These are phyloP conservation scores for Sebastes trivittatus DNA, from an alignment of 2,797 vertebrate species.

Conservation along the genomic window DNA sequence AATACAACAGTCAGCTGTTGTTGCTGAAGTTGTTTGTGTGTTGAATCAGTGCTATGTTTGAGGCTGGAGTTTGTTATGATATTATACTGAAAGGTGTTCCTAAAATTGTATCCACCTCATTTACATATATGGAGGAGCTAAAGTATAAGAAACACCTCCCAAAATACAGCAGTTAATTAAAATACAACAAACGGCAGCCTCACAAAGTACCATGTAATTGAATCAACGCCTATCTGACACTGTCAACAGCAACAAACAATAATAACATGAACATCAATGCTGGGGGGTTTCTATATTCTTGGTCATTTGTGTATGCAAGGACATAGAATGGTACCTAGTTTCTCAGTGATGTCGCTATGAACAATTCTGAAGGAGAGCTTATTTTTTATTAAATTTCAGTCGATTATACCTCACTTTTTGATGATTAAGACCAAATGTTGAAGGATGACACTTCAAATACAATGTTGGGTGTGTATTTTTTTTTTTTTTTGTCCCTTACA, in stretches of 20 bases:
- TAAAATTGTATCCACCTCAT: not conserved
- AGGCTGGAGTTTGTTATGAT: not conserved
- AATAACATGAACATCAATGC: not conserved
- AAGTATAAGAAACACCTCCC: not conserved
- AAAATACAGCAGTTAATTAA: not conserved
- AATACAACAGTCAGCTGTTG: not conserved
- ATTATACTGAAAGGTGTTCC: not conserved
- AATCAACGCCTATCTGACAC: not conserved
- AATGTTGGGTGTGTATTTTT: constrained; percentile 3
- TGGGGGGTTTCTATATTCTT: not conserved
- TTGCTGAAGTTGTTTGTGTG: not conserved
- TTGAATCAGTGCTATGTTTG: not conserved
- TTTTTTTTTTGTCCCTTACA: not conserved
- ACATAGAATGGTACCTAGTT: not conserved
- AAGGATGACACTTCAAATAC: constrained; percentile 17
- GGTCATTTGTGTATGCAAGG: not conserved
- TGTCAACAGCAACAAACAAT: not conserved
- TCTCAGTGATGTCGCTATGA: not conserved
- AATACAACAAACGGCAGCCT: not conserved
- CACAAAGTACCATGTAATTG: not conserved
- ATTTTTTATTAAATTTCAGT: constrained; percentile 28
- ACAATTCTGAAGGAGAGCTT: not conserved
- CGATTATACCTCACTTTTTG: constrained; percentile 45
- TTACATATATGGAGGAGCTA: not conserved
- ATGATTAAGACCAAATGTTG: constrained; percentile 62